phyloP scores from a whole-genome alignment of 1,140 invertebrate species.

The Zaprionus inermis region DNA sequence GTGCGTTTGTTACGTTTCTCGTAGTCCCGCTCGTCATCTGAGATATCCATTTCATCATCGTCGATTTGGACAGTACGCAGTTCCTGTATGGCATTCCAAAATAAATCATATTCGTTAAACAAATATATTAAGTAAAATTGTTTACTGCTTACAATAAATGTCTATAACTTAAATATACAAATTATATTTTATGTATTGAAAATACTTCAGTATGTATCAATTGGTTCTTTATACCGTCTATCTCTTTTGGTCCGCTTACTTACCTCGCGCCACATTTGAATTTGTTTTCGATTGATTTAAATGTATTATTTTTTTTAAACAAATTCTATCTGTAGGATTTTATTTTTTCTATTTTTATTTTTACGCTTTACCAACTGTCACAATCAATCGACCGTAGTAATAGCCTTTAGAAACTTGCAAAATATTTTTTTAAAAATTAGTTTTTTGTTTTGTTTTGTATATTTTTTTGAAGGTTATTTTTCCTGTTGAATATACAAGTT shows the following conservation, averaged over 20 bases:
- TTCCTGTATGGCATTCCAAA: conserved; percentile 87
- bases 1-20: conserved; percentile 72
- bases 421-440: conserved; percentile 20
- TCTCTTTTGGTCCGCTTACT: conserved; percentile 61
- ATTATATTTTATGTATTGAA: conserved; percentile 53
- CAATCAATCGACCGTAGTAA: conserved; percentile 57
- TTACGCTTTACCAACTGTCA: conserved; percentile 56
- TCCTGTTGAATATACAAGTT: conserved; percentile 30
- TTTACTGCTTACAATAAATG: conserved; percentile 38
- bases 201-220: conserved; percentile 61
- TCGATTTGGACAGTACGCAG: conserved; percentile 91
- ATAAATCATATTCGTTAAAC: conserved; percentile 11
- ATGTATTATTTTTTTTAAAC: conserved; percentile 3
- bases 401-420: conserved; percentile 48
- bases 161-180: conserved; percentile 70
- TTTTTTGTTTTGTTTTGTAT: conserved; percentile 28
- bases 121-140: neutral
- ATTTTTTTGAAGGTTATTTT: conserved; percentile 10
- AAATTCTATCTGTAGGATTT: conserved; percentile 21
- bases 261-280: conserved; percentile 69
- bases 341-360: conserved; percentile 43
- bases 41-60: conserved; percentile 85
- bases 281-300: conserved; percentile 26
- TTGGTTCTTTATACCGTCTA: conserved; percentile 45
- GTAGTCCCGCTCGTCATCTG: conserved; percentile 84